These are phyloP conservation scores for Pseudoips prasinana DNA, from an alignment of 2,888 invertebrate genomes.

Conservation along the genomic window DNA sequence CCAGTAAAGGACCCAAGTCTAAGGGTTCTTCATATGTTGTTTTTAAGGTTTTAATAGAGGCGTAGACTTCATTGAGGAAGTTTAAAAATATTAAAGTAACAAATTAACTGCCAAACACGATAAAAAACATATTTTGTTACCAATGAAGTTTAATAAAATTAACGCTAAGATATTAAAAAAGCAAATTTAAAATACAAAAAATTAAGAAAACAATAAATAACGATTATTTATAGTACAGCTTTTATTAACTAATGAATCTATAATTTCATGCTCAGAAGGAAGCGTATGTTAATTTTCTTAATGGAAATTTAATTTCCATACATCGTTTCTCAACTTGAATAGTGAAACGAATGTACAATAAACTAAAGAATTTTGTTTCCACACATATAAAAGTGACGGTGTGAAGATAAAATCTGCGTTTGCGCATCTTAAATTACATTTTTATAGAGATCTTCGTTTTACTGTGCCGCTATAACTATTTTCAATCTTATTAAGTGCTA, in stretches of 20 bases:
- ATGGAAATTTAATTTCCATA: slow-evolving; percentile 22
- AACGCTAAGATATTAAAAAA: background rate
- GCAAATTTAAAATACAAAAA: background rate
- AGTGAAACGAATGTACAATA: slow-evolving; percentile 11
- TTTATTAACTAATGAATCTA: slow-evolving; percentile 14
- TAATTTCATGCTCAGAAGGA: slow-evolving; percentile 9
- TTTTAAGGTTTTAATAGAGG: too few relatives aligned
- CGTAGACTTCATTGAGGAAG: too few relatives aligned
- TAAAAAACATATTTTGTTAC: too few relatives aligned
- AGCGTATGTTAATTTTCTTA: slow-evolving; percentile 20
- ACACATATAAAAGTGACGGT: slow-evolving; percentile 24
- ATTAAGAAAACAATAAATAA: slow-evolving; percentile 1
- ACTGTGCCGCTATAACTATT: slow-evolving; percentile 14
- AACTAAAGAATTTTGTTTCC: slow-evolving; percentile 21
- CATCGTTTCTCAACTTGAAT: slow-evolving; percentile 14
- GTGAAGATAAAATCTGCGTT: slow-evolving; percentile 31
- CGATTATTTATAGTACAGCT: slow-evolving; percentile 1
- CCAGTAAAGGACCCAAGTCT: too few relatives aligned
- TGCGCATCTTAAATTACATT: slow-evolving; percentile 20
- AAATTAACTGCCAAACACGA: too few relatives aligned
- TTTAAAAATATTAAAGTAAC: too few relatives aligned
- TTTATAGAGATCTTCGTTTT: slow-evolving; percentile 25
- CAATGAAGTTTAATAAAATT: too few relatives aligned
- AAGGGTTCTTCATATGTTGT: too few relatives aligned
- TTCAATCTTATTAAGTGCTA: slow-evolving; percentile 24